Base-by-base conservation (phyloP, 1,140 invertebrate species). In the Tribolium madens region DNA sequence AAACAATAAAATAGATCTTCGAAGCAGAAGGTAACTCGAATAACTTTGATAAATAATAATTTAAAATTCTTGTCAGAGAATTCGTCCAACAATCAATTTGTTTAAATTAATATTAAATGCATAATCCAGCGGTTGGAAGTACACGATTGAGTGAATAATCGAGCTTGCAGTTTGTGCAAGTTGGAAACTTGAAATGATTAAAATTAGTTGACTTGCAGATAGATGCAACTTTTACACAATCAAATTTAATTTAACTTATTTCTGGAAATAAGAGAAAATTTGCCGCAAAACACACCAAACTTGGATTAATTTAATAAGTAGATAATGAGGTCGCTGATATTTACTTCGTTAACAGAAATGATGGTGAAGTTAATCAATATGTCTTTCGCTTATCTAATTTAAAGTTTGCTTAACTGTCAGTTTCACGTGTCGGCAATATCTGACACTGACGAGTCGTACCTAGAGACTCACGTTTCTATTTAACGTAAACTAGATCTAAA, bases 331-430 rank as follows among this genome's bases (percentile, higher is more conserved):
- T 10, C 36, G 36, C 36, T 42, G 36, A 42, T 42, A 42, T 42
- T 42, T 42, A 42, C 36, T 42, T 42, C 36, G 36, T 42, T 42
- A 42, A 42, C 36, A 42, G 36, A 42, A n/a, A 42, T 42, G 36
- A 42, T 42, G 36, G 9, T 42, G 7, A 57, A 21, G 18, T 26
- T 26, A 17, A 57, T 57, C 52, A 21, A 57, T 57, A 21, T 26
- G 18, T 57, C 52, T 18, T 21, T 17, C 18, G 52, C 10, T 57
- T 21, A 26, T 57, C 52, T 57, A 57, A 57, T 57, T 57, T 57
- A 57, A 57, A 21, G 14, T 57, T 57, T 57, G 52, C 6, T 18
- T 7, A 57, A 57, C 52, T 57, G 52, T 57, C 52, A 57, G 52
- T 17, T 57, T 26, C 52, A 57, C 10, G 7, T 57, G 52, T 57